A percentile compares a stretch with the other conserved stretches of the same genome.
Conservation (phyloP, 2,888 invertebrate genomes). For the Agrochola lychnidis region DNA sequence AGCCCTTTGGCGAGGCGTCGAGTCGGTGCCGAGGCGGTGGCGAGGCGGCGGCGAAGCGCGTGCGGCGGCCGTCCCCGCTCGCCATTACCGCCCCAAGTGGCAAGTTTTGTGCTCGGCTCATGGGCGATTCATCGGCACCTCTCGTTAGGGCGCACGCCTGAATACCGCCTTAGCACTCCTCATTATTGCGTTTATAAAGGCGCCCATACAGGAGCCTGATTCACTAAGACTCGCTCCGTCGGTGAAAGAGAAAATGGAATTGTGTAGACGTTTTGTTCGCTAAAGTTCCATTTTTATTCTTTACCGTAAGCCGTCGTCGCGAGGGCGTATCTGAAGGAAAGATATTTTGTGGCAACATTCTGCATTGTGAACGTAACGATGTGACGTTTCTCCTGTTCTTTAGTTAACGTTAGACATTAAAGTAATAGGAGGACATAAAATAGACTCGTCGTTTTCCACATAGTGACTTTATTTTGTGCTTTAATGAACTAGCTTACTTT, state of each 20-base stretch:
- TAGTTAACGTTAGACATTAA: constrained; percentile 73
- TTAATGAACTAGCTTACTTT: constrained; percentile 68
- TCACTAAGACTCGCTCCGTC: constrained; percentile 86
- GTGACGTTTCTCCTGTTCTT: constrained; percentile 73
- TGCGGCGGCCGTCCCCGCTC: constrained; percentile 65
- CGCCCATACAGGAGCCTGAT: constrained; percentile 87
- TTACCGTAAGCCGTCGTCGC: constrained; percentile 72
- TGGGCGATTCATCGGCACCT: constrained; percentile 88
- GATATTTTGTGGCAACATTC: constrained; percentile 79
- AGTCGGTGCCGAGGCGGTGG: constrained; percentile 66
- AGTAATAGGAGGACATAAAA: constrained; percentile 72
- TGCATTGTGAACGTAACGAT: constrained; percentile 79
- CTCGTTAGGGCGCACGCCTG: constrained; percentile 87
- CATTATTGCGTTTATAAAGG: constrained; percentile 91
- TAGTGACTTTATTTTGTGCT: constrained; percentile 63
- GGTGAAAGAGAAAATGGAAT: constrained; percentile 90
- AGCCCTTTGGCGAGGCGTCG: constrained; percentile 83
- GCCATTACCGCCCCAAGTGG: constrained; percentile 84
- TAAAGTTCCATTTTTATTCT: constrained; percentile 82
- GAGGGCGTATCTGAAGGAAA: constrained; percentile 70
- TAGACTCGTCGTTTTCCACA: constrained; percentile 67
- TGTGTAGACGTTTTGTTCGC: constrained; percentile 88
- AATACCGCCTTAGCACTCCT: constrained; percentile 89
- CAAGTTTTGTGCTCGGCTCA: constrained; percentile 88
- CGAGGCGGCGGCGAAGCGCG: constrained; percentile 53